Conservation (phyloP, 2,113 vertebrate species). For the Saguinus midas region DNA sequence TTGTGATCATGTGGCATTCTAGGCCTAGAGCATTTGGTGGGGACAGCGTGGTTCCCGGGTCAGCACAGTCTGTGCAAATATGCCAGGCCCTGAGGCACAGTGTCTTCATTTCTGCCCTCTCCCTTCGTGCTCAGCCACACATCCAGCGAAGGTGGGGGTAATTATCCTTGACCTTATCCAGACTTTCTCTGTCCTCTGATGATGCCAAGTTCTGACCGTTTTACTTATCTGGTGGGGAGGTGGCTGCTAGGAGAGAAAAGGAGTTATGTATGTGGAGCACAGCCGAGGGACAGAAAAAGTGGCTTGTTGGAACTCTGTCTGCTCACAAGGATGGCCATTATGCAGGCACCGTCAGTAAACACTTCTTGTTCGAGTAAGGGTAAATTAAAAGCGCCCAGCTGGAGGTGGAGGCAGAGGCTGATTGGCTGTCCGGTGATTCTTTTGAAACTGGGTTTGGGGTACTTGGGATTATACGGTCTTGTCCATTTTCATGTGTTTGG, state of each 20-base stretch:
- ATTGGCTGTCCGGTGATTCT: not conserved
- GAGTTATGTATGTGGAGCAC: not conserved
- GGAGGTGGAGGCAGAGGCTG: not conserved
- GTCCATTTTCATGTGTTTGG: not conserved
- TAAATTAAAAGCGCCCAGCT: not conserved
- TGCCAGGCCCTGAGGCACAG: accelerated
- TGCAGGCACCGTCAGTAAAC: not conserved
- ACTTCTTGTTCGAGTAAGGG: not conserved
- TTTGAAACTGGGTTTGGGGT: not conserved
- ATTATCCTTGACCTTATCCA: not conserved
- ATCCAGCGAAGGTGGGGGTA: not conserved
- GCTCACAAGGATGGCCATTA: not conserved
- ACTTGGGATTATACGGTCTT: not conserved
- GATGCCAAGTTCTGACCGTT: not conserved
- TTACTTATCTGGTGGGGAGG: not conserved
- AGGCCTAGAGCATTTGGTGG: not conserved
- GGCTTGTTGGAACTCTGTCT: not conserved
- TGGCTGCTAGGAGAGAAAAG: not conserved
- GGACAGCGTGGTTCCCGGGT: not conserved
- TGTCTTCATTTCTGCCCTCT: not conserved
- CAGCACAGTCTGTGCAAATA: not conserved
- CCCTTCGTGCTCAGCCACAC: not conserved
- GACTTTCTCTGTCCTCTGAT: not conserved
- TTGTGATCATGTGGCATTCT: not conserved
- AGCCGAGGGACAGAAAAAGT: not conserved